A percentile compares a stretch with the other conserved stretches of the same genome.
Conservation (phyloP, 2,797 vertebrate genomes). For the Etheostoma perlongum region DNA sequence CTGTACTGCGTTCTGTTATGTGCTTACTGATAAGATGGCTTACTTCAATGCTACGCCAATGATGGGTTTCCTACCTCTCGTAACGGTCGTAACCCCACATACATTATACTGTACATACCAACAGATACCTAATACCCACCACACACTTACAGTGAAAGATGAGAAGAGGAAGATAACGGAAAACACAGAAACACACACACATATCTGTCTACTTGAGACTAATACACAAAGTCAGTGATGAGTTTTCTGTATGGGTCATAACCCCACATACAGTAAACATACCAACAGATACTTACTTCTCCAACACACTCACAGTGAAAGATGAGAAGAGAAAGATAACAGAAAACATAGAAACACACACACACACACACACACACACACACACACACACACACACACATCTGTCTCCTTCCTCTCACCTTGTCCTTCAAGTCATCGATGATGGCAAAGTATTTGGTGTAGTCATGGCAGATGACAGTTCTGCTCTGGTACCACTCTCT, state of each 20-base stretch:
- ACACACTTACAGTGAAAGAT: not conserved
- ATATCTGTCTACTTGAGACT: not conserved
- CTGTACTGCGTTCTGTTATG: not conserved
- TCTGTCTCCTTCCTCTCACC: conserved; percentile 76
- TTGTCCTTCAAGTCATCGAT: conserved; percentile 88
- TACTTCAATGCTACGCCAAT: not conserved
- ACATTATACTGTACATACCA: too few relatives aligned
- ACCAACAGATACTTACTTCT: too few relatives aligned
- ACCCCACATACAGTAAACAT: too few relatives aligned
- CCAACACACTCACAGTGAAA: not conserved
- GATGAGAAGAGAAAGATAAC: not conserved
- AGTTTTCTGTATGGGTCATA: too few relatives aligned
- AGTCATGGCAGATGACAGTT: conserved; percentile 79
- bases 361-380: not conserved
- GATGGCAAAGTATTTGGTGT: conserved; percentile 79
- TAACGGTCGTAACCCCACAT: too few relatives aligned
- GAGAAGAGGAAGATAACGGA: not conserved
- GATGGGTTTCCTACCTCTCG: too few relatives aligned
- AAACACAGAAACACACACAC: not conserved
- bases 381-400: not conserved
- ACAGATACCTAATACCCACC: too few relatives aligned
- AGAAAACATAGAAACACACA: conserved; percentile 2
- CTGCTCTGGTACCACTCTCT: conserved; percentile 87
- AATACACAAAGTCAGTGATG: not conserved
- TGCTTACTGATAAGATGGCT: not conserved